Conservation (phyloP, 2,797 vertebrate genomes). For the Schizopygopsis malacanthus region DNA sequence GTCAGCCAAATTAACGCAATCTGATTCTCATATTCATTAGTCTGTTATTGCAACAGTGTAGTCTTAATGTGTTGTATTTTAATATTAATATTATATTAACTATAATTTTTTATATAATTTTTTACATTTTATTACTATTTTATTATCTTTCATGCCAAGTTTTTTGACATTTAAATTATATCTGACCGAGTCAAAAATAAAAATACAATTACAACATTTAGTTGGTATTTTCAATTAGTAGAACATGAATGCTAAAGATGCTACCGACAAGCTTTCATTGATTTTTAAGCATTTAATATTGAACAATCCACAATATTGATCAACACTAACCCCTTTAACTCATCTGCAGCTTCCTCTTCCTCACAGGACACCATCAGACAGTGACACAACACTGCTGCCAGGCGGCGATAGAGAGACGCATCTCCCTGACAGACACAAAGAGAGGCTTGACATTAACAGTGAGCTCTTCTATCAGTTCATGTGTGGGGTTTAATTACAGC, state of each 20-base stretch:
- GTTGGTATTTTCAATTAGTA: too few relatives aligned
- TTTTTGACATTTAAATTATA: background rate
- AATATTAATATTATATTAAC: background rate
- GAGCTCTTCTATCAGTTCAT: background rate
- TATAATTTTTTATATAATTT: background rate
- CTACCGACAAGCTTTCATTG: background rate
- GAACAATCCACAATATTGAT: background rate
- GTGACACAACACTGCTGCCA: conserved; percentile 76
- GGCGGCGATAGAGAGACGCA: conserved; percentile 79
- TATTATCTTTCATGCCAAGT: background rate
- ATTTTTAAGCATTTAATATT: background rate
- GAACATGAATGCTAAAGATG: too few relatives aligned
- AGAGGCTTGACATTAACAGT: background rate
- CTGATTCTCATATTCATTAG: background rate
- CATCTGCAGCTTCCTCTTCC: conserved; percentile 72
- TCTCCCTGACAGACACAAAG: conserved; percentile 65
- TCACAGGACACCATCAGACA: conserved; percentile 76
- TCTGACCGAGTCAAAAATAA: background rate
- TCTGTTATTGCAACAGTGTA: too few relatives aligned
- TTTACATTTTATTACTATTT: background rate
- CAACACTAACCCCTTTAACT: conserved; percentile 76
- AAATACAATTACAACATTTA: too few relatives aligned
- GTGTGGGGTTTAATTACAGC: background rate
- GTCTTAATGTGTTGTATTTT: background rate
- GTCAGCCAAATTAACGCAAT: background rate